phyloP scores from a whole-genome alignment of 2,113 vertebrate genomes.

The Rhipidura dahli region DNA sequence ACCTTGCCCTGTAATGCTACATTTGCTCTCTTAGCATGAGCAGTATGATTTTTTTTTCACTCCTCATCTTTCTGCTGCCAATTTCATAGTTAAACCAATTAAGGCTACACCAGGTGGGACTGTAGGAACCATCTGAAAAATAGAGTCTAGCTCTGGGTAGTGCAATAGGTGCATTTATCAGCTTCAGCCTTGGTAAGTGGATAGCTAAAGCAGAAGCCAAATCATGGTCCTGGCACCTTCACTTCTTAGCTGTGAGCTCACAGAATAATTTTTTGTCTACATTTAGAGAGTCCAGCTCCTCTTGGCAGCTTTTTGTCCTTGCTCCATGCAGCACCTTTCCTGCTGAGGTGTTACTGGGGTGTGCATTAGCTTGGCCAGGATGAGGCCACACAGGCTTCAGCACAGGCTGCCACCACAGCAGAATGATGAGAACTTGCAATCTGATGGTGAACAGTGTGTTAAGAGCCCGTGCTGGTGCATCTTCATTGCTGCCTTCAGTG shows the following conservation, averaged over 20 bases:
- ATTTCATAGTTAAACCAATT: not conserved
- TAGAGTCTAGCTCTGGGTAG: not conserved
- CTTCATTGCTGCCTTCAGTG: not conserved
- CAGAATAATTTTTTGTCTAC: not conserved
- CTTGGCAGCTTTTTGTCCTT: not conserved
- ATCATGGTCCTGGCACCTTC: not conserved
- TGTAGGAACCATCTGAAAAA: constrained; percentile 3
- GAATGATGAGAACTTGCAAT: not conserved
- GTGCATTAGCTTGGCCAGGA: not conserved
- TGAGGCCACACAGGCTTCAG: not conserved
- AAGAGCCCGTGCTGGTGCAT: not conserved
- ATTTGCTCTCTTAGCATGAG: not conserved
- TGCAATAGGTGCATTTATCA: not conserved
- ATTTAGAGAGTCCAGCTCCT: not conserved
- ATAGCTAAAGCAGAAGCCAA: not conserved
- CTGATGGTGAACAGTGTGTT: not conserved
- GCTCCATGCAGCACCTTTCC: not conserved
- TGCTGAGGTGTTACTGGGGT: not conserved
- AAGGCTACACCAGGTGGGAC: not conserved
- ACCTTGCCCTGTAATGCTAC: not conserved
- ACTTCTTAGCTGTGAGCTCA: not conserved
- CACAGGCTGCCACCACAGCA: not conserved
- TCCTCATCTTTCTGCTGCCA: not conserved
- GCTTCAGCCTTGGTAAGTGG: not conserved
- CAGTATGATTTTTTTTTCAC: not conserved